Conservation (phyloP, 1,140 invertebrate genomes). For the Diachasma alloeum region DNA sequence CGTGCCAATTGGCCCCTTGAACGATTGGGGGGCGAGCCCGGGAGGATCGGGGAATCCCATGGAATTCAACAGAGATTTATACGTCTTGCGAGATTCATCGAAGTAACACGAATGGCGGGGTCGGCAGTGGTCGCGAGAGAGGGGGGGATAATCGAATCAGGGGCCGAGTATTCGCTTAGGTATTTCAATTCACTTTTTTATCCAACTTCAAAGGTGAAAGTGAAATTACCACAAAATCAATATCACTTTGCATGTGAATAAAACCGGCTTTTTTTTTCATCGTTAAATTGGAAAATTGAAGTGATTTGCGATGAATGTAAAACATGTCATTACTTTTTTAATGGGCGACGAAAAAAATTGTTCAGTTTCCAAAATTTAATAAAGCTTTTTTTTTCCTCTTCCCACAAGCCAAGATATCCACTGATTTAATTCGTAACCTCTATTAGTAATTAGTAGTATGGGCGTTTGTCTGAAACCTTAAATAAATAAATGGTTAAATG, state of each 20-base stretch:
- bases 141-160: not conserved
- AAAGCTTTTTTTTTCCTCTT: no score
- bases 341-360: no score
- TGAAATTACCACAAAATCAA: slow-evolving; percentile 7
- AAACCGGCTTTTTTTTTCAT: not conserved
- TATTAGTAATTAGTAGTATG: no score
- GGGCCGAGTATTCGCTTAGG: not conserved
- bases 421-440: no score
- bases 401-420: no score
- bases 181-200: not conserved
- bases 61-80: not conserved
- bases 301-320: not conserved
- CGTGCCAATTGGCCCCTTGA: not conserved
- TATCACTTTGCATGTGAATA: not conserved
- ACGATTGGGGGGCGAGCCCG: not conserved
- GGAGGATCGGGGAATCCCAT: not conserved
- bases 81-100: not conserved
- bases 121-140: no score
- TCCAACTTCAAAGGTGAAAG: slow-evolving; percentile 1
- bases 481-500: no score
- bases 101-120: not conserved
- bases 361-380: no score
- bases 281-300: not conserved
- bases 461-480: no score
- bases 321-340: not conserved